phyloP scores from a whole-genome alignment of 1,140 invertebrate species.

The Drosophila setifemur region DNA sequence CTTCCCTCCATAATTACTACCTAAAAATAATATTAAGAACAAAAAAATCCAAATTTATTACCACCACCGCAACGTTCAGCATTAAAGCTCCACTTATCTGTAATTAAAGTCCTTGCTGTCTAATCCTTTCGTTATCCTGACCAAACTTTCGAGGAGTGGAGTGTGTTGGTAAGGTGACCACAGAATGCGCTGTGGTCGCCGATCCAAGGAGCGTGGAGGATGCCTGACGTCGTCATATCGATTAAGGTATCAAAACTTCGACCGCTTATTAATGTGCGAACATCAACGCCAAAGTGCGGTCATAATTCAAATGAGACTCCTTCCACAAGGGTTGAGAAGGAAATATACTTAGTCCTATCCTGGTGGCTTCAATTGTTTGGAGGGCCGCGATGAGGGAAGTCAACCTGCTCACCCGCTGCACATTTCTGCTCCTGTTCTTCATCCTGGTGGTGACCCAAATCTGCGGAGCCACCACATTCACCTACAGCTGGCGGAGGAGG shows the following conservation, averaged over 20 bases:
- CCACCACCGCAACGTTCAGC: neutral
- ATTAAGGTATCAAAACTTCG: constrained; percentile 46
- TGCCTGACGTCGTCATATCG: constrained; percentile 11
- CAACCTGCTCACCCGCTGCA: constrained; percentile 38
- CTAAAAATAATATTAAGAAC: no score
- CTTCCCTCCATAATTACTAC: no score
- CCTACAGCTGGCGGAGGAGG: neutral
- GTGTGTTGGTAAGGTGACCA: constrained; percentile 2
- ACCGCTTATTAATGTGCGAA: constrained; percentile 46
- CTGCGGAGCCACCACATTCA: constrained; percentile 21
- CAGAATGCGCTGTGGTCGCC: constrained; percentile 21
- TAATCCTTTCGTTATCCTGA: neutral
- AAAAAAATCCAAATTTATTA: neutral
- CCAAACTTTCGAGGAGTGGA: neutral
- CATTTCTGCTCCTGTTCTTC: constrained; percentile 11
- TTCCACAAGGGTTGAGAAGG: neutral
- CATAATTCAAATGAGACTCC: constrained; percentile 39
- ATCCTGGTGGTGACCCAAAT: constrained; percentile 24
- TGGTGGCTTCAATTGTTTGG: neutral
- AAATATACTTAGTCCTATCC: neutral
- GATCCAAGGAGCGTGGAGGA: neutral
- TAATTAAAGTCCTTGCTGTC: constrained; percentile 3
- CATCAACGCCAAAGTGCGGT: constrained; percentile 44
- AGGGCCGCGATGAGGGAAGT: constrained; percentile 27
- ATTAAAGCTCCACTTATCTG: neutral